Percentiles rank a stretch among this genome's conserved stretches.
Evolutionary conservation across 2,888 invertebrate genomes (phyloP).

Genomic region (Diloba caeruleocephala): DNA sequence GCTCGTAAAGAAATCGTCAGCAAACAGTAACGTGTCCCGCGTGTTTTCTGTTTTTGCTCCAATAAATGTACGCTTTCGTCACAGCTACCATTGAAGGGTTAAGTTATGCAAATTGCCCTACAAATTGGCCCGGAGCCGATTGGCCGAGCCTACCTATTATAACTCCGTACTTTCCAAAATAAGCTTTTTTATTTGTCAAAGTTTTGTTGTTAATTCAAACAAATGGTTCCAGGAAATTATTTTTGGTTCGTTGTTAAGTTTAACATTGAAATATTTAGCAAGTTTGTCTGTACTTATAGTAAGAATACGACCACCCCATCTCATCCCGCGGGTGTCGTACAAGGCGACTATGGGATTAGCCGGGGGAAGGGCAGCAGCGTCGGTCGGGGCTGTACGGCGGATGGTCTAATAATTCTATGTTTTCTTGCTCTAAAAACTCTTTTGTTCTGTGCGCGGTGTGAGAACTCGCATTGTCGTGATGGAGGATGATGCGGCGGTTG

Average conservation of each 20-base stretch:
- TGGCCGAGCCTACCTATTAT: slow-evolving; percentile 65
- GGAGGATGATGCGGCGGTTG: too few species aligned
- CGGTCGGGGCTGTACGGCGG: too few species aligned
- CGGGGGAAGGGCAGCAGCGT: too few species aligned
- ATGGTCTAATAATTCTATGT: too few species aligned
- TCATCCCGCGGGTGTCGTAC: too few species aligned
- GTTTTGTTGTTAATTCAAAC: slow-evolving; percentile 54
- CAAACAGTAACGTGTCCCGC: slow-evolving; percentile 68
- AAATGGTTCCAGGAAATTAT: slow-evolving; percentile 51
- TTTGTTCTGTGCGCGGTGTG: too few species aligned
- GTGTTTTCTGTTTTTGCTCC: slow-evolving; percentile 75
- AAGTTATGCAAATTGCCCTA: slow-evolving; percentile 85
- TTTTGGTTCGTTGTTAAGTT: slow-evolving; percentile 37
- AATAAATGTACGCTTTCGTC: slow-evolving; percentile 75
- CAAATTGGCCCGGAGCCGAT: slow-evolving; percentile 67
- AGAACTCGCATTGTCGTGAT: too few species aligned
- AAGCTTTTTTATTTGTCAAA: slow-evolving; percentile 57
- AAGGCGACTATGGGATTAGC: too few species aligned
- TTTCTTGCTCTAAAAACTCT: too few species aligned
- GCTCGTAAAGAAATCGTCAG: slow-evolving; percentile 65
- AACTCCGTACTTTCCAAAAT: slow-evolving; percentile 63
- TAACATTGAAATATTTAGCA: slow-evolving; percentile 28
- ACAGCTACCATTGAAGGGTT: slow-evolving; percentile 77
- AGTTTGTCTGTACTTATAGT: too few species aligned
- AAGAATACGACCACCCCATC: too few species aligned